Percentiles rank a stretch among this genome's conserved stretches.
Evolutionary conservation across 2,888 invertebrate species (phyloP).

Genomic region (Lumbricus terrestris): DNA sequence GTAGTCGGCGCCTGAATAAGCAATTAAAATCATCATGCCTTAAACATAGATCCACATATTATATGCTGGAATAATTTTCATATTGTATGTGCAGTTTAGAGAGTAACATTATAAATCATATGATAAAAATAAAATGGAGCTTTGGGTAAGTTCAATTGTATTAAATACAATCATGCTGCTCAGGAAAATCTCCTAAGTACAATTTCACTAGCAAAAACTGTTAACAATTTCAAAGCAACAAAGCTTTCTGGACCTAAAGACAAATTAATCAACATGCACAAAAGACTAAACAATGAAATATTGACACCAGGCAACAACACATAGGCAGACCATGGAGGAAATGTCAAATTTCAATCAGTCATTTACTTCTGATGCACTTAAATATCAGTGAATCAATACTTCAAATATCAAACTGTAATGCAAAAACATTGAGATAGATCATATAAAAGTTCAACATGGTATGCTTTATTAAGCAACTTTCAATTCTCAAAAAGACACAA

Average conservation of each 20-base stretch:
- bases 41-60: not conserved
- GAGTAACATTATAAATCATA: too few relatives aligned
- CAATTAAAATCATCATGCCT: not conserved
- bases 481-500: not conserved
- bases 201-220: not conserved
- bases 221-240: not conserved
- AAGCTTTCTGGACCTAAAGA: not conserved
- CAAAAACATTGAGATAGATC: not conserved
- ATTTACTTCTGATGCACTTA: slow-evolving; percentile 13
- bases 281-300: not conserved
- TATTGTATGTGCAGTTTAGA: not conserved
- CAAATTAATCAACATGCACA: not conserved
- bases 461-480: not conserved
- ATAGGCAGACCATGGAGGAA: not conserved
- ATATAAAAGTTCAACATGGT: not conserved
- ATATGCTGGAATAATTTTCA: not conserved
- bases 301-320: not conserved
- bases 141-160: too few relatives aligned
- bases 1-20: not conserved
- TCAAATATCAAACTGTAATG: not conserved
- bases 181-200: not conserved
- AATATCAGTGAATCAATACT: not conserved
- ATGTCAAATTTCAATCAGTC: slow-evolving; percentile 10
- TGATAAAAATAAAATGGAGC: too few relatives aligned
- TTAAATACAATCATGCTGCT: not conserved